These are phyloP conservation scores for Agonum fuliginosum DNA, from an alignment of 2,888 invertebrate species.

Conservation along the genomic window DNA sequence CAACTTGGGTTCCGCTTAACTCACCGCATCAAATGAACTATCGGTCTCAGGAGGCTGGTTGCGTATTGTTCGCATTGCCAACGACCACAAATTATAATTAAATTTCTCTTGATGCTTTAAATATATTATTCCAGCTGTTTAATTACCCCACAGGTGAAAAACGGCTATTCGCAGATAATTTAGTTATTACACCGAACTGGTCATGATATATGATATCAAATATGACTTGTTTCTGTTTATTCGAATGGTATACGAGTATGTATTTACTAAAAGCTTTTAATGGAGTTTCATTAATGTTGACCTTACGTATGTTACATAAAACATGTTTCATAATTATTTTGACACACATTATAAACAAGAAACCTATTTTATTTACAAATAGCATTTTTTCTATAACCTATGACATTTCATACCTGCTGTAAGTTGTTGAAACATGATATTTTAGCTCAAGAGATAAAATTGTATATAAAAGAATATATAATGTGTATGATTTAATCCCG, in stretches of 20 bases:
- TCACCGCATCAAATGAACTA: slow-evolving; percentile 44
- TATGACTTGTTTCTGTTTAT: not conserved
- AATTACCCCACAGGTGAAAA: slow-evolving; percentile 20
- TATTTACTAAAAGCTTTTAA: slow-evolving; percentile 2
- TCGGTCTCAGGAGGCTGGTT: slow-evolving; percentile 37
- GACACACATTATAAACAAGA: no score
- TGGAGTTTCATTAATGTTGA: not conserved
- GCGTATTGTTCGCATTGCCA: slow-evolving; percentile 33
- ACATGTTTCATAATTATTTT: no score
- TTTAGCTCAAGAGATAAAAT: no score
- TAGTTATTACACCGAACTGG: slow-evolving; percentile 3
- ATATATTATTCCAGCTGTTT: slow-evolving; percentile 47
- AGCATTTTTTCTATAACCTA: no score
- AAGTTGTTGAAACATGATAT: no score
- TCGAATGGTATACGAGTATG: not conserved
- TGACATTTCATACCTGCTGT: no score
- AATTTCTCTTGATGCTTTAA: slow-evolving; percentile 44
- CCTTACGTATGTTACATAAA: not conserved
- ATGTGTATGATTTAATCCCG: no score
- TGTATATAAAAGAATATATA: no score
- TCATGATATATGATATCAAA: not conserved
- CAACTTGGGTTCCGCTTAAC: slow-evolving; percentile 31
- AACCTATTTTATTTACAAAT: no score
- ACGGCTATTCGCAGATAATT: slow-evolving; percentile 26
- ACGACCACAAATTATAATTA: slow-evolving; percentile 50